Evolutionary conservation across 2,888 invertebrate species (phyloP).

Genomic region (Euplagia quadripunctaria): DNA sequence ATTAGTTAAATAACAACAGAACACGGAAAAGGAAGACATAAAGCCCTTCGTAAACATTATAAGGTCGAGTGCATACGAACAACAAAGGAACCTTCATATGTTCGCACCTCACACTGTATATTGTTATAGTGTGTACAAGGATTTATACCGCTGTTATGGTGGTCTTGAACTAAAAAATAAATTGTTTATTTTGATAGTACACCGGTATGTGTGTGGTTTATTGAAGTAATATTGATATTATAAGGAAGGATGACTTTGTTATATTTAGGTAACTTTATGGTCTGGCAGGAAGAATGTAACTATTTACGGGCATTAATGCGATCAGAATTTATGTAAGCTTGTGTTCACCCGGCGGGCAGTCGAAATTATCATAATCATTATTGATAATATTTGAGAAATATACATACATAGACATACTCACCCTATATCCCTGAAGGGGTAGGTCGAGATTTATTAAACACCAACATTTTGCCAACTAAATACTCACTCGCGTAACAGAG

Average conservation of each 20-base stretch:
- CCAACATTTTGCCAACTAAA: no score
- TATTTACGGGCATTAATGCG: background rate
- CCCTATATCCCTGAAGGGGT: no score
- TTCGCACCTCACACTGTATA: slow-evolving; percentile 26
- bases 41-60: slow-evolving; percentile 39
- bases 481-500: no score
- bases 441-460: no score
- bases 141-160: slow-evolving; percentile 29
- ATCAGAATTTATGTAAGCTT: no score
- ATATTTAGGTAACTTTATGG: background rate
- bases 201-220: slow-evolving; percentile 1
- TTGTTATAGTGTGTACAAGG: slow-evolving; percentile 39
- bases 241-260: background rate
- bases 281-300: background rate
- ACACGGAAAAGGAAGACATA: slow-evolving; percentile 49
- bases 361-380: no score
- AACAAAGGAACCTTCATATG: slow-evolving; percentile 42
- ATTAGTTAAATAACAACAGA: slow-evolving; percentile 29
- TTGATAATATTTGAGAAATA: no score
- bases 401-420: no score
- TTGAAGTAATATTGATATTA: slow-evolving; percentile 9
- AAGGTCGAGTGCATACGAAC: slow-evolving; percentile 51
- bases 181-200: slow-evolving; percentile 15
- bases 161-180: slow-evolving; percentile 26
- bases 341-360: no score